These are phyloP conservation scores for Poeciliopsis gracilis DNA, from an alignment of 2,797 vertebrate species.

Conservation along the genomic window DNA sequence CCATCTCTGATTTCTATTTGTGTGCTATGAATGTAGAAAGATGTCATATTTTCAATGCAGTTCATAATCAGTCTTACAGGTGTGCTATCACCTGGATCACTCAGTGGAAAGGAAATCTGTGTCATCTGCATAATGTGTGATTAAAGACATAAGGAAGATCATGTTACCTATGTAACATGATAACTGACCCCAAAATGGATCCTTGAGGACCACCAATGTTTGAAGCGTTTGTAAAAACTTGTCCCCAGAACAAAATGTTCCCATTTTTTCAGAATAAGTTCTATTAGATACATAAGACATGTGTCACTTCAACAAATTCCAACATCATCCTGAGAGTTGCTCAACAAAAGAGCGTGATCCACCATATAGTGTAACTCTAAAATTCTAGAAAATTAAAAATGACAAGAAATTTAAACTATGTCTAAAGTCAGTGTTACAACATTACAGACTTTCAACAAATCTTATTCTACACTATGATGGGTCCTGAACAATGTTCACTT, in stretches of 20 bases:
- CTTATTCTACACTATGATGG: neutral
- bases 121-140: neutral
- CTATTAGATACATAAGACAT: neutral
- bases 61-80: neutral
- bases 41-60: neutral
- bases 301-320: neutral
- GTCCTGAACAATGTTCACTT: neutral
- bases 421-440: neutral
- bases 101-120: neutral
- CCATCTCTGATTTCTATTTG: neutral
- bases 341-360: neutral
- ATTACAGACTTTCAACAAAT: neutral
- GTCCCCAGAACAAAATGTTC: neutral
- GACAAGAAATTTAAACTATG: neutral
- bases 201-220: neutral
- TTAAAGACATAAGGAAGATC: neutral
- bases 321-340: neutral
- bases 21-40: neutral
- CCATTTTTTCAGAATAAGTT: neutral
- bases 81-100: neutral
- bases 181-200: neutral
- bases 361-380: neutral
- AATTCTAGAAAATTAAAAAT: neutral
- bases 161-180: neutral
- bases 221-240: neutral